Percentiles rank a stretch among this genome's conserved stretches.
These are phyloP conservation scores for Leptopilina myrica DNA, from an alignment of 2,888 invertebrate species.

Conservation along the genomic window DNA sequence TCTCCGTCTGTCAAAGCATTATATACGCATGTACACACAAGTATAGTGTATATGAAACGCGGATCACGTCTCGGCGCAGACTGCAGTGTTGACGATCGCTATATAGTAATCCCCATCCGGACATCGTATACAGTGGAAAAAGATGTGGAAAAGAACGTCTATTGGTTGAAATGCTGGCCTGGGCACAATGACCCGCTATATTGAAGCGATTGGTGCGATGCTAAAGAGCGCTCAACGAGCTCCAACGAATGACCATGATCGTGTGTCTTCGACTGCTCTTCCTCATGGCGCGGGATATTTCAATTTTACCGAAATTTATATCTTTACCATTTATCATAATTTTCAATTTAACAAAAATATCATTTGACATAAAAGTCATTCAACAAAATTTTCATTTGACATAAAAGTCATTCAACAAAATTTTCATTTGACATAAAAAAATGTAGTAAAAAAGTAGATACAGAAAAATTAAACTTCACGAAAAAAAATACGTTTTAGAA, in stretches of 20 bases:
- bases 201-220: slow-evolving; percentile 49
- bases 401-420: too few relatives aligned
- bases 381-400: too few relatives aligned
- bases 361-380: too few relatives aligned
- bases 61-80: slow-evolving; percentile 42
- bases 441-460: too few relatives aligned
- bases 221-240: slow-evolving; percentile 46
- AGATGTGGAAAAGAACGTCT: slow-evolving; percentile 42
- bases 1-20: too few relatives aligned
- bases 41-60: slow-evolving; percentile 4
- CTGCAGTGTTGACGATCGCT: slow-evolving; percentile 42
- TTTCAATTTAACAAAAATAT: too few relatives aligned
- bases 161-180: slow-evolving; percentile 55
- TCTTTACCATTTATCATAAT: too few relatives aligned
- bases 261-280: slow-evolving; percentile 36
- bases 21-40: neutral
- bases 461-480: too few relatives aligned
- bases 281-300: slow-evolving; percentile 24
- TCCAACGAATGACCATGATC: slow-evolving; percentile 11
- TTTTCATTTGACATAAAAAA: too few relatives aligned
- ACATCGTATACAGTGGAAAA: slow-evolving; percentile 44
- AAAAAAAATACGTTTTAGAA: too few relatives aligned
- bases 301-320: neutral
- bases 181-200: slow-evolving; percentile 48
- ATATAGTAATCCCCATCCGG: slow-evolving; percentile 33